Conservation (phyloP, 2,888 invertebrate species). For the Ypsolopha sequella region DNA sequence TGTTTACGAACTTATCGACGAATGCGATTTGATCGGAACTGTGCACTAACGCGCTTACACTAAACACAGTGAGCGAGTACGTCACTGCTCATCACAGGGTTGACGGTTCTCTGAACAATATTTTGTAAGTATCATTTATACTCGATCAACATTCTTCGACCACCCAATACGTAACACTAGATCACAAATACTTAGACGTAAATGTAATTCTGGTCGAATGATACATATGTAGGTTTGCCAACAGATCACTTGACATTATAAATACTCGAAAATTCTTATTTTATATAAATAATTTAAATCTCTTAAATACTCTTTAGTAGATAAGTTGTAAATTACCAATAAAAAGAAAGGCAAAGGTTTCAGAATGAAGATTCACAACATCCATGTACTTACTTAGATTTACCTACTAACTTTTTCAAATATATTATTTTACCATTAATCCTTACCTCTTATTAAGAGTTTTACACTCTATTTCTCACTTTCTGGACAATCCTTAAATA, state of each 20-base stretch:
- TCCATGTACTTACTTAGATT: conserved; percentile 11
- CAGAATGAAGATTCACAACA: conserved; percentile 32
- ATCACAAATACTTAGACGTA: conserved; percentile 2
- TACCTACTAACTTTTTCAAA: conserved; percentile 6
- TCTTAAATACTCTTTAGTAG: conserved; percentile 3
- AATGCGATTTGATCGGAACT: no score
- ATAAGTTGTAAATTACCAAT: conserved; percentile 18
- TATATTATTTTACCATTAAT: conserved; percentile 5
- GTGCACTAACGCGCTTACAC: no score
- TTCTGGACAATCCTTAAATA: conserved; percentile 35
- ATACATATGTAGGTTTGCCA: not conserved
- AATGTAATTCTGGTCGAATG: not conserved
- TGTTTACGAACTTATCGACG: no score
- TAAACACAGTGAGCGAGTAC: no score
- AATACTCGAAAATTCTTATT: conserved; percentile 3
- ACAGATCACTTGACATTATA: not conserved
- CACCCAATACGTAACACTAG: conserved; percentile 10
- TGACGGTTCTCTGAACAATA: no score
- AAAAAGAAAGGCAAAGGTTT: conserved; percentile 33
- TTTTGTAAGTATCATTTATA: no score
- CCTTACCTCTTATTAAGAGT: conserved; percentile 7
- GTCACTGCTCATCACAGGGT: no score
- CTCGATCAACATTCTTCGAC: not conserved
- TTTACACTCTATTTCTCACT: conserved; percentile 21
- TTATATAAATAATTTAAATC: not conserved